phyloP scores from a whole-genome alignment of 1,140 invertebrate species.

The Littorina saxatilis region DNA sequence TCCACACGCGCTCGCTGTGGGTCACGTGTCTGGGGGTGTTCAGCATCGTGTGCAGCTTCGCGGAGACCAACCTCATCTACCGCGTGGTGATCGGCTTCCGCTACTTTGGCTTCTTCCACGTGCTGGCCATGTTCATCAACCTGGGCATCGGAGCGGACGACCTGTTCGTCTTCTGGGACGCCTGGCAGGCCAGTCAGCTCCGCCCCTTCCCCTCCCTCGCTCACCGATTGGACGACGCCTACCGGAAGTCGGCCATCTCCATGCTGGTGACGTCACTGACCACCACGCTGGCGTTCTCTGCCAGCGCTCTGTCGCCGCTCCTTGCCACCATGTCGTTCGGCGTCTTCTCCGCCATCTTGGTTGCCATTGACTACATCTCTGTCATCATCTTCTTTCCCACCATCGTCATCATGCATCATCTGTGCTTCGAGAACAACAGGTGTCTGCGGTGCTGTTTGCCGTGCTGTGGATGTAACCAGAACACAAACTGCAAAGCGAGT shows the following conservation, averaged over 20 bases:
- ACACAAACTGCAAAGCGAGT: neutral
- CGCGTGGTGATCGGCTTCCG: slow-evolving; percentile 58
- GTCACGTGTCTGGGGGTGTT: slow-evolving; percentile 54
- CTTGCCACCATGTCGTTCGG: slow-evolving; percentile 65
- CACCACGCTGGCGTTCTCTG: slow-evolving; percentile 66
- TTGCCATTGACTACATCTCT: slow-evolving; percentile 66
- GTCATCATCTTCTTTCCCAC: slow-evolving; percentile 68
- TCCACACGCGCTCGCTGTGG: slow-evolving; percentile 59
- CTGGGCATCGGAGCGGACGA: slow-evolving; percentile 69
- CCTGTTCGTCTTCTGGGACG: slow-evolving; percentile 67
- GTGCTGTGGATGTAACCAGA: slow-evolving; percentile 31
- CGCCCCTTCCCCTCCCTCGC: slow-evolving; percentile 53
- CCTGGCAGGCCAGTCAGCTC: slow-evolving; percentile 62
- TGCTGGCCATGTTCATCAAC: slow-evolving; percentile 67
- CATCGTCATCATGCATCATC: slow-evolving; percentile 62
- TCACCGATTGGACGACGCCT: slow-evolving; percentile 64
- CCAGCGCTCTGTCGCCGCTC: slow-evolving; percentile 61
- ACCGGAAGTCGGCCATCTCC: slow-evolving; percentile 59
- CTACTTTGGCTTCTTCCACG: slow-evolving; percentile 70
- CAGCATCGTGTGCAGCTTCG: slow-evolving; percentile 64
- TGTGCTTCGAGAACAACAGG: slow-evolving; percentile 46
- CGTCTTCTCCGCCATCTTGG: slow-evolving; percentile 65
- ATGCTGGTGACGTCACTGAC: slow-evolving; percentile 70
- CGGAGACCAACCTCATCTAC: slow-evolving; percentile 65
- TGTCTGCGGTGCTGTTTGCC: slow-evolving; percentile 33